These are phyloP conservation scores for Anser cygnoides DNA, from an alignment of 2,113 vertebrate genomes.

Conservation along the genomic window DNA sequence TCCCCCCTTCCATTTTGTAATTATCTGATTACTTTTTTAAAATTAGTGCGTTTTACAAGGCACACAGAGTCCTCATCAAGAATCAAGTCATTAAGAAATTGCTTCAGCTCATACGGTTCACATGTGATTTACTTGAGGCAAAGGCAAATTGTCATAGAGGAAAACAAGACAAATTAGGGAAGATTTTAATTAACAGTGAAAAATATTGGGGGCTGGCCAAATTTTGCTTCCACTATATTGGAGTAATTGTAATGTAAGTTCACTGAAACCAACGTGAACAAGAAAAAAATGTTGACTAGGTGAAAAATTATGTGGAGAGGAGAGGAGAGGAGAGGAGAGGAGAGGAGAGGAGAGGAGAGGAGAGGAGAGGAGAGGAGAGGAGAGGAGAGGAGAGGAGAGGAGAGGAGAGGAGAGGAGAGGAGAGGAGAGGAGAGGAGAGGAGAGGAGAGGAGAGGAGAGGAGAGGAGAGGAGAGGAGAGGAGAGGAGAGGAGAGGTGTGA, in stretches of 20 bases:
- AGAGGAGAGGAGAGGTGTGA: background rate
- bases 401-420: background rate
- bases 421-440: background rate
- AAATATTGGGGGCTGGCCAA: background rate
- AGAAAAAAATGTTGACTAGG: background rate
- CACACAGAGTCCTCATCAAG: slow-evolving; percentile 35
- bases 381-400: background rate
- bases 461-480: background rate
- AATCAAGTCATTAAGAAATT: slow-evolving; percentile 54
- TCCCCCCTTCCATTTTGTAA: slow-evolving; percentile 22
- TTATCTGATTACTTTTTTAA: slow-evolving; percentile 23
- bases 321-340: background rate
- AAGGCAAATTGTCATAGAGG: slow-evolving; percentile 11
- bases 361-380: background rate
- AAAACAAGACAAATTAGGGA: slow-evolving; percentile 43
- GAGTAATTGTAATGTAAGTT: background rate
- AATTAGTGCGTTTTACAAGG: slow-evolving; percentile 11
- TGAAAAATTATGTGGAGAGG: background rate
- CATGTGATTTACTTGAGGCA: slow-evolving; percentile 7
- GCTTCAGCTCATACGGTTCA: background rate
- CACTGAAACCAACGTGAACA: background rate
- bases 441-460: background rate
- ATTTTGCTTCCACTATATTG: background rate
- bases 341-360: background rate
- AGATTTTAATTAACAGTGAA: slow-evolving; percentile 7